Evolutionary conservation across 2,797 vertebrate genomes (phyloP), one percentile per base, ranked within the genome.

Genomic region (Champsocephalus esox): DNA sequence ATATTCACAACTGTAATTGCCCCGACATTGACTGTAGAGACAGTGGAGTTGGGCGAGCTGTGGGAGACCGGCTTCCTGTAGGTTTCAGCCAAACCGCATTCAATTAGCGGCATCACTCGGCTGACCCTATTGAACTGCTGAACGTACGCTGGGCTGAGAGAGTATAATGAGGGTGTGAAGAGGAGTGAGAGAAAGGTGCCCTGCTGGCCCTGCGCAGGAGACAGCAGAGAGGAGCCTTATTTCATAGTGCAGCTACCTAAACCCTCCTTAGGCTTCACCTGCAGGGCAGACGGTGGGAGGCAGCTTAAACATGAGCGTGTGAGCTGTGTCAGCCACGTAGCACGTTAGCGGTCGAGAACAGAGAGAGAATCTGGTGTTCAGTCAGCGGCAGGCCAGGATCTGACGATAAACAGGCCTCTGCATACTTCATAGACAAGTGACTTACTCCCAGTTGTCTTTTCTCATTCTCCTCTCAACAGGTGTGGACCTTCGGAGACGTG

Each of bases 401-500:
- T 81, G 19, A 86, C 65, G 67, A 86, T 84, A 69, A 90, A 85
- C 72, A 7, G 52, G 50, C 56, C 51, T 72, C 51, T n/a, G 57
- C 63, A 63, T 66, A 59, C 48, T 70, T 80, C 41, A 52, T 8
- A 61, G 50, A 58, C 56, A 73, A 66, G 62, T 21, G 43, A 41
- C 81, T 82, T 12, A 81, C 68, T 55, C 49, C 74, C 63, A 46
- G 9, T 66, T 72, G 51, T 63, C 55, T 75, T 3, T 62, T 43
- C 57, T 60, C 55, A 69, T 34, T 55, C 38, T 49, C 55, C 59
- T 73, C 75, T 79, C 69, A 16, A 49, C 85, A 98, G 97, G 95
- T 96, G 56, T 98, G 97, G 97, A 94, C 95, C 14, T 98, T 97
- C 81, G 96, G 96, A 7, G 96, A 97, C 57, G 88, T 90, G 80